Evolutionary conservation across 2,113 vertebrate genomes (phyloP).

Genomic region (Reinhardtius hippoglossoides): DNA sequence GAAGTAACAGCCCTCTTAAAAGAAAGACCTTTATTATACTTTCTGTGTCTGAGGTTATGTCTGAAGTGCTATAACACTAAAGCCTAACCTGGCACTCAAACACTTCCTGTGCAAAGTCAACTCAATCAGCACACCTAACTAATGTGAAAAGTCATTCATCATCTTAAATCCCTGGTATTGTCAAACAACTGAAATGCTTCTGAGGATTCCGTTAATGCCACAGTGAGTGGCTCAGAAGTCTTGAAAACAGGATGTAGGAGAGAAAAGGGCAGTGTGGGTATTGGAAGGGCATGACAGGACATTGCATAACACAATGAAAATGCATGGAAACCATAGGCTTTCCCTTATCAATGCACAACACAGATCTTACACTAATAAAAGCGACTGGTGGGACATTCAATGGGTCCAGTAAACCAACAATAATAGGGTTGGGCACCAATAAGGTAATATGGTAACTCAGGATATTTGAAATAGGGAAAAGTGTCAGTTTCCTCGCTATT

Average conservation of each 20-base stretch:
- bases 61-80: background rate
- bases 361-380: conserved; percentile 28
- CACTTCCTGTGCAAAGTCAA: conserved; percentile 4
- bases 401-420: conserved; percentile 12
- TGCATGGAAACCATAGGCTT: conserved; percentile 61
- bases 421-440: background rate
- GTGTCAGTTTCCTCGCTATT: background rate
- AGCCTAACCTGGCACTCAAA: conserved; percentile 3
- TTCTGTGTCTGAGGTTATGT: background rate
- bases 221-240: conserved; percentile 61
- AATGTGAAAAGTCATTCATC: conserved; percentile 36
- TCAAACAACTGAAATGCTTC: conserved; percentile 60
- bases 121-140: conserved; percentile 21
- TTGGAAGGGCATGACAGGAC: conserved; percentile 71
- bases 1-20: background rate
- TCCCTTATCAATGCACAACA: conserved; percentile 58
- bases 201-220: conserved; percentile 71
- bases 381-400: conserved; percentile 12
- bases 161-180: conserved; percentile 33
- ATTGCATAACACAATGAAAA: conserved; percentile 67
- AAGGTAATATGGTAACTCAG: background rate
- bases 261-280: conserved; percentile 69
- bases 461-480: background rate
- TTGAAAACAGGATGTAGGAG: conserved; percentile 79
- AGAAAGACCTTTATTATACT: background rate